phyloP scores from a whole-genome alignment of 2,113 vertebrate species.

The Fulmarus glacialis region DNA sequence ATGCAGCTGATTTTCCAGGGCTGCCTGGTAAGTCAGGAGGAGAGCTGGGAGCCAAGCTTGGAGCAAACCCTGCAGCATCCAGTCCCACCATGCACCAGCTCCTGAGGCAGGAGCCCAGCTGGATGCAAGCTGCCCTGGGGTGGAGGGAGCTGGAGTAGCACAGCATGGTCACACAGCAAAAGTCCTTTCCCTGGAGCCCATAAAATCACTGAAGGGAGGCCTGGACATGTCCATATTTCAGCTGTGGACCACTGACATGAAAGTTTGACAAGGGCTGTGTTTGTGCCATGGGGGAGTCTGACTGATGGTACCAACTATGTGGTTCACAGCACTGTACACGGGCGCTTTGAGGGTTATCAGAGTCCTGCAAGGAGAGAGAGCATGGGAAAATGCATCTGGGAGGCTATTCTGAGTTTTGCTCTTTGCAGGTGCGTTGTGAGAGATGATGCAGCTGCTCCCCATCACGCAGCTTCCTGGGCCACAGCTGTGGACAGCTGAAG shows the following conservation, averaged over 20 bases:
- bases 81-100: neutral
- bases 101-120: neutral
- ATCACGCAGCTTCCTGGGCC: neutral
- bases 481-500: neutral
- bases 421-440: neutral
- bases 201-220: neutral
- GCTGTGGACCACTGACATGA: neutral
- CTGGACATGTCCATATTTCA: neutral
- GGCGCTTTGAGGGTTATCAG: neutral
- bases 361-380: neutral
- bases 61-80: neutral
- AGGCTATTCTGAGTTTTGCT: neutral
- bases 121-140: neutral
- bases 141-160: neutral
- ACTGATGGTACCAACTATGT: neutral
- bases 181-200: neutral
- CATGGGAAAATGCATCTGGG: accelerated
- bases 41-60: neutral
- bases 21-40: neutral
- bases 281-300: neutral
- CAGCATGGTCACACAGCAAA: neutral
- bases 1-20: neutral
- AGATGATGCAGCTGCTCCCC: neutral
- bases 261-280: neutral
- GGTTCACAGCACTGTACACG: accelerated